Percentiles rank a stretch among this genome's conserved stretches.
These are phyloP conservation scores for Emydocephalus ijimae DNA, from an alignment of 2,113 vertebrate species.

Conservation along the genomic window DNA sequence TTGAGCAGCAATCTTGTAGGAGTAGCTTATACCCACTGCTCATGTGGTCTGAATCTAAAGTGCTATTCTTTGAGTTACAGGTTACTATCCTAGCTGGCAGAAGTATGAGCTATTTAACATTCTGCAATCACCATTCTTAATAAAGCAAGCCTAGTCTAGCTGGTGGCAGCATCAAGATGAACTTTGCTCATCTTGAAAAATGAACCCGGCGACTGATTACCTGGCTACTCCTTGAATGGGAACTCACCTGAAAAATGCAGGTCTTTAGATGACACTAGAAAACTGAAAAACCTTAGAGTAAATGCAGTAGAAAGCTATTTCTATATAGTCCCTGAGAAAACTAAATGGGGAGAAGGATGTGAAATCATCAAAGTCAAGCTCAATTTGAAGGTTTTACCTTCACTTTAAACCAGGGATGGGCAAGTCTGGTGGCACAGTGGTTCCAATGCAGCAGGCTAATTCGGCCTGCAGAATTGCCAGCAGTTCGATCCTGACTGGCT, in stretches of 20 bases:
- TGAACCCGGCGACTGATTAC: background rate
- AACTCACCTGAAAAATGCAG: background rate
- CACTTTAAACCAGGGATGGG: background rate
- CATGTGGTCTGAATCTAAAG: conserved; percentile 21
- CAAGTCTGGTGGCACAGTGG: too few relatives aligned
- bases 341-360: background rate
- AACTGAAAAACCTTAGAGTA: background rate
- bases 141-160: background rate
- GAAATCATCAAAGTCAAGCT: background rate
- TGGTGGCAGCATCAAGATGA: background rate
- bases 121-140: background rate
- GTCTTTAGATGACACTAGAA: background rate
- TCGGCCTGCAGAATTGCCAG: background rate
- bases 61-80: conserved; percentile 14
- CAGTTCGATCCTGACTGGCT: background rate
- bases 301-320: background rate
- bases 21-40: conserved; percentile 33
- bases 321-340: background rate
- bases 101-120: background rate
- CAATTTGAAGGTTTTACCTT: background rate
- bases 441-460: background rate
- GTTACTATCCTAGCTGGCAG: conserved; percentile 24
- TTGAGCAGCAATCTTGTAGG: conserved; percentile 40
- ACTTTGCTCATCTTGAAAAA: background rate
- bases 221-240: background rate